Conservation (phyloP, 2,888 invertebrate genomes). For the Sarcophaga caerulescens region DNA sequence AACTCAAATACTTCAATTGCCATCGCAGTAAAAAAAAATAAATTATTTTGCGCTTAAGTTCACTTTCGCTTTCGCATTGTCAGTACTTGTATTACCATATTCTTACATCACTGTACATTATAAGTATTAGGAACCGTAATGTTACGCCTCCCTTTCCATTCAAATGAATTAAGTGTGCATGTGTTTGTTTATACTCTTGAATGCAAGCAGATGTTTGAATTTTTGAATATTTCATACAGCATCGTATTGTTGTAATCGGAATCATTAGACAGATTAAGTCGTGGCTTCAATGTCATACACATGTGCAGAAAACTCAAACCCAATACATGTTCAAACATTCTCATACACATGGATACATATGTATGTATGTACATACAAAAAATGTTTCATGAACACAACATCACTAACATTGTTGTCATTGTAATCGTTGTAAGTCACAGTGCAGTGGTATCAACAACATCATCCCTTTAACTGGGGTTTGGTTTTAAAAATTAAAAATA, state of each 20-base stretch:
- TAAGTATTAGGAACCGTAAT: too few relatives aligned
- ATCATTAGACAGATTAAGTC: constrained; percentile 57
- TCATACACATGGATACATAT: neutral
- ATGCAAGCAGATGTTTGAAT: neutral
- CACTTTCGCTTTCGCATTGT: too few relatives aligned
- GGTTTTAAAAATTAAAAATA: neutral
- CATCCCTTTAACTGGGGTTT: neutral
- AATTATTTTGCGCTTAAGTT: too few relatives aligned
- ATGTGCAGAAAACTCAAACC: neutral
- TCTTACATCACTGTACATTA: too few relatives aligned
- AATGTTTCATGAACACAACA: neutral
- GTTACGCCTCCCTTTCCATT: too few relatives aligned
- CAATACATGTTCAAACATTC: constrained; percentile 5
- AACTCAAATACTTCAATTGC: too few relatives aligned
- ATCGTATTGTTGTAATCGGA: constrained; percentile 15
- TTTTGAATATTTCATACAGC: neutral
- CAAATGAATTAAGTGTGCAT: too few relatives aligned
- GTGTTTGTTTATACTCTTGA: too few relatives aligned
- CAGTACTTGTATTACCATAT: too few relatives aligned
- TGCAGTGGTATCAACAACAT: constrained; percentile 1
- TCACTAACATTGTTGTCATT: neutral
- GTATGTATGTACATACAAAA: neutral
- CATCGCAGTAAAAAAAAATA: too few relatives aligned
- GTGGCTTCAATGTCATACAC: constrained; percentile 52
- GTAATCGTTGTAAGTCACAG: neutral